Conservation (phyloP, 2,888 invertebrate genomes). For the Litoditis marina region DNA sequence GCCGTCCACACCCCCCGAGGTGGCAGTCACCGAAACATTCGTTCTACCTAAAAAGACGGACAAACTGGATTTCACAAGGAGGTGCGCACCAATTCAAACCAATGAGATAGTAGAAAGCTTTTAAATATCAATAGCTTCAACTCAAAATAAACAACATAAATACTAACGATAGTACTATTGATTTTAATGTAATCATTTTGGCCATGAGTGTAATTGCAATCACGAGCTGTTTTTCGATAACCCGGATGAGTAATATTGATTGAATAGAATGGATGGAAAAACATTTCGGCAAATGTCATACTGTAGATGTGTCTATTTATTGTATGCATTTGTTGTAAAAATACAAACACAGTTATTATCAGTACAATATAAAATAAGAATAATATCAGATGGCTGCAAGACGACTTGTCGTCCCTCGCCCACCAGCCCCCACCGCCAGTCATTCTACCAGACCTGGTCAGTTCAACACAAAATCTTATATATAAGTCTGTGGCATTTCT, state of each 20-base stretch:
- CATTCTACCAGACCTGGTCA: conserved; percentile 34
- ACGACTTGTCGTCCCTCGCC: conserved; percentile 46
- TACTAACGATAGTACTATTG: not conserved
- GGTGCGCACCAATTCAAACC: conserved; percentile 1
- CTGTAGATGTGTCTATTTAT: too few species aligned
- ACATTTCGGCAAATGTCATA: too few species aligned
- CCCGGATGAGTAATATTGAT: too few species aligned
- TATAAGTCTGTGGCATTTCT: too few species aligned
- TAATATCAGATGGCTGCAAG: conserved; percentile 55
- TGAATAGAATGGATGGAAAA: too few species aligned
- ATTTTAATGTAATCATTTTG: too few species aligned
- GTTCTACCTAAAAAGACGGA: conserved; percentile 54
- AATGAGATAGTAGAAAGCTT: not conserved
- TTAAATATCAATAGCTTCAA: not conserved
- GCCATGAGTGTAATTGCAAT: too few species aligned
- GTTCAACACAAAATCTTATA: too few species aligned
- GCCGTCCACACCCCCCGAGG: not conserved
- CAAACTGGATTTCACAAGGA: conserved; percentile 59
- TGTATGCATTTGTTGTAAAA: too few species aligned
- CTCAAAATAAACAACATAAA: not conserved
- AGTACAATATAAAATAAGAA: too few species aligned
- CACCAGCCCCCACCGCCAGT: conserved; percentile 33
- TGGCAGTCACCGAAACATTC: conserved; percentile 52
- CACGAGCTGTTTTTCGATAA: too few species aligned
- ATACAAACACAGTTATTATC: too few species aligned